Base-by-base conservation (phyloP, 1,140 invertebrate genomes). In the Drosophila aff. region DNA sequence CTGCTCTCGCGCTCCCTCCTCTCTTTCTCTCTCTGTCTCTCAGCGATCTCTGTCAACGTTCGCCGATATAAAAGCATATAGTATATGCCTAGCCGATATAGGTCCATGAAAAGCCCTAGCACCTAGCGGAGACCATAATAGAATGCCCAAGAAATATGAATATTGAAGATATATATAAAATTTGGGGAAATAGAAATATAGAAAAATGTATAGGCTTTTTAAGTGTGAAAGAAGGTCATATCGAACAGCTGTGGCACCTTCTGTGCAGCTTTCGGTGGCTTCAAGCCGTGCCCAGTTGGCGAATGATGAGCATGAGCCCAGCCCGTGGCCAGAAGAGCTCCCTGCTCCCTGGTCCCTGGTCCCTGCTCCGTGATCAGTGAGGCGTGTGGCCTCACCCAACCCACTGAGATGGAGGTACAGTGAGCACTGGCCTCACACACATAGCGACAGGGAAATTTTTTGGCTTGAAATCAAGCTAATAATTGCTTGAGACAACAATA, bases 351-450 rank as follows among this genome's bases (percentile, higher is more conserved):
- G 63, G 6, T 21, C 28, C 31, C 15, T 4, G 55, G 10, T 47
- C 28, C 18, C 15, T 55, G 64, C 36, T 47, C 31, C 21, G 11
- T 57, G 64, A 15, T 23, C 23, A 67, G 33, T 65, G 60, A 65
- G 60, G 60, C 65, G 40, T 67, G 31, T 28, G 52, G 40, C 52
- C 49, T 26, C 65, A 41, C 49, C 50, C 49, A 40, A 55, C 36
- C 16, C 13, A 23, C 33, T 13, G 18, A 21, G 8, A 10, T 55
- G 52, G 33, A n/a, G 28, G 49, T 68, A 61, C 75, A 62, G 74
- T 57, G 38, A 40, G 41, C 50, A 81, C 85, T 81, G 72, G 75
- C 81, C 84, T 81, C 75, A 65, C 81, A 59, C 81, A 62, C 50
- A 46, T 16, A 26, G 15, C 0, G 2, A 23, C 15, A 26, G 15